phyloP scores from a whole-genome alignment of 1,140 invertebrate genomes.

The Drosophila trapezifrons region DNA sequence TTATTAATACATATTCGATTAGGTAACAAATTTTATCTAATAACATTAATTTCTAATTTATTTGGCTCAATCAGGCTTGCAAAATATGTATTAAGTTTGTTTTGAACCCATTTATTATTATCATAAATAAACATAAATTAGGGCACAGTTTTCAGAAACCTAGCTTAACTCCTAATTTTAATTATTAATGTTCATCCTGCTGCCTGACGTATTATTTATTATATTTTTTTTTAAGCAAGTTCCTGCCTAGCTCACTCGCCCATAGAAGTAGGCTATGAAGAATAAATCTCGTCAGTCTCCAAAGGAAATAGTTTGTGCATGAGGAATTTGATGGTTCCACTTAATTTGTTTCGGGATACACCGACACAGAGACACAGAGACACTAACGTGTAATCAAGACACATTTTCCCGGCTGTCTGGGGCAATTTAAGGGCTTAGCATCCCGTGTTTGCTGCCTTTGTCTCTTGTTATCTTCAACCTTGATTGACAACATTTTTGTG shows the following conservation, averaged over 20 bases:
- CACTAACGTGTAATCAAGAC: constrained; percentile 24
- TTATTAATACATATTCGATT: neutral
- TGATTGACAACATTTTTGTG: constrained; percentile 80
- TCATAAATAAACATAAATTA: constrained; percentile 3
- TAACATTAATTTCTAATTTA: neutral
- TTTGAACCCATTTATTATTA: neutral
- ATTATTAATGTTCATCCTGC: neutral
- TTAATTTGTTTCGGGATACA: constrained; percentile 21
- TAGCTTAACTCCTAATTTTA: neutral
- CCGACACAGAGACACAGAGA: neutral
- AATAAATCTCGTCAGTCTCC: constrained; percentile 9
- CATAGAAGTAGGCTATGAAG: constrained; percentile 37
- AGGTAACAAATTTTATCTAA: neutral
- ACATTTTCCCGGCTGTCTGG: constrained; percentile 30
- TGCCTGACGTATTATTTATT: neutral
- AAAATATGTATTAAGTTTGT: too few species aligned
- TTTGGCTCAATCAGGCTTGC: neutral
- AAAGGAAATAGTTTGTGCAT: constrained; percentile 39
- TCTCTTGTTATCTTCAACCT: constrained; percentile 68
- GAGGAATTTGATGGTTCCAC: constrained; percentile 25
- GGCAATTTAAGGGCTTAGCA: constrained; percentile 53
- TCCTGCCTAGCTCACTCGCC: neutral
- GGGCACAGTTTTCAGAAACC: neutral
- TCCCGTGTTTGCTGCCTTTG: constrained; percentile 47
- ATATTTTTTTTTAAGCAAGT: neutral